phyloP scores from a whole-genome alignment of 2,797 vertebrate species.

The Epinephelus coioides region DNA sequence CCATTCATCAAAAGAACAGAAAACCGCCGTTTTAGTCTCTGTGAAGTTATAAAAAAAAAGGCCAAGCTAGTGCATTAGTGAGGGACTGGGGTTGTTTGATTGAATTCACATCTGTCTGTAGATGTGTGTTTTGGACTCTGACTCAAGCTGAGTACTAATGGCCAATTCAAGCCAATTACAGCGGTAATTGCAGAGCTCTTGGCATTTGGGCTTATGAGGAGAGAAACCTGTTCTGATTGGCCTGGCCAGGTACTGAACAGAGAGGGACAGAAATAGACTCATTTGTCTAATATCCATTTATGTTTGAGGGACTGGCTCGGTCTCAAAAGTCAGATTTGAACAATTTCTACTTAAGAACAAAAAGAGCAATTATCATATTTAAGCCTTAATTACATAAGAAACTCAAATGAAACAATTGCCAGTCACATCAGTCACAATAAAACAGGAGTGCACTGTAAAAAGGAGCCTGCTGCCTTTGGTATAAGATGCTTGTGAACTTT shows the following conservation, averaged over 20 bases:
- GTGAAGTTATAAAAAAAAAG: neutral
- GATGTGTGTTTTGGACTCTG: constrained; percentile 55
- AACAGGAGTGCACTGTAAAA: neutral
- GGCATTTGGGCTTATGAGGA: constrained; percentile 54
- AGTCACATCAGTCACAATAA: neutral
- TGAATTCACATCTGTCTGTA: constrained; percentile 54
- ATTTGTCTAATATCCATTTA: constrained; percentile 36
- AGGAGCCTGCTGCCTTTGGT: neutral
- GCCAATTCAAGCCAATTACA: constrained; percentile 63
- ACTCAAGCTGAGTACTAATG: constrained; percentile 64
- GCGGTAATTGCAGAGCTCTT: constrained; percentile 62
- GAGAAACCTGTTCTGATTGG: constrained; percentile 57
- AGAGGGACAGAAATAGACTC: constrained; percentile 31
- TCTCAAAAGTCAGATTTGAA: constrained; percentile 34
- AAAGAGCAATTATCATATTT: neutral
- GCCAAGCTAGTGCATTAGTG: constrained; percentile 20
- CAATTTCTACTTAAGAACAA: constrained; percentile 1
- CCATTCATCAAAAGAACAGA: neutral
- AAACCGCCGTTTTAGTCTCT: neutral
- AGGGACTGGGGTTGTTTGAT: constrained; percentile 25
- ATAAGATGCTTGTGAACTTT: neutral
- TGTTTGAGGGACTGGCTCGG: constrained; percentile 8
- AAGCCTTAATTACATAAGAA: constrained; percentile 6
- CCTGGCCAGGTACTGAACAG: constrained; percentile 41
- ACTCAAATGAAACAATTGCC: neutral